These are phyloP conservation scores for Ichneumoninae sp. DNA, from an alignment of 2,888 invertebrate species.

Conservation along the genomic window DNA sequence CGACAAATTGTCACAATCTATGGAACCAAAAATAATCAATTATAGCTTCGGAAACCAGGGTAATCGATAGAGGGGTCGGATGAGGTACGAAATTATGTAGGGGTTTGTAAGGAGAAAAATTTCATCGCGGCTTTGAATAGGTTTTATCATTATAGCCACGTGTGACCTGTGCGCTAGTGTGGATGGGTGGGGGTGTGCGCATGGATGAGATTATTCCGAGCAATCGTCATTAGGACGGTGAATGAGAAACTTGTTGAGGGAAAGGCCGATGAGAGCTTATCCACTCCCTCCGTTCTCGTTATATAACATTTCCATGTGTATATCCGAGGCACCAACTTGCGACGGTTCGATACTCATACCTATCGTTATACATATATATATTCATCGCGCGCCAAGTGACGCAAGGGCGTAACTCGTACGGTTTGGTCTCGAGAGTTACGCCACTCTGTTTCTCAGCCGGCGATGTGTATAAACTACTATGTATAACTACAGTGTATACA, in stretches of 20 bases:
- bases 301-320: constrained; percentile 25
- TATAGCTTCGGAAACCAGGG: background rate
- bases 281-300: background rate
- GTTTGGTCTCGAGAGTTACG: background rate
- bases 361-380: constrained; percentile 9
- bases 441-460: background rate
- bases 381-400: background rate
- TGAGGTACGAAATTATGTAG: background rate
- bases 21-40: background rate
- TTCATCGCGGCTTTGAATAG: background rate
- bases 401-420: background rate
- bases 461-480: background rate
- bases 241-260: constrained; percentile 53
- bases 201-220: constrained; percentile 27
- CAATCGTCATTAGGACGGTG: constrained; percentile 44
- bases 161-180: background rate
- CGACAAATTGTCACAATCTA: no score
- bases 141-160: background rate
- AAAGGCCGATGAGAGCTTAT: constrained; percentile 44
- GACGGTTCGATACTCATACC: constrained; percentile 48
- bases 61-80: background rate
- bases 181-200: background rate
- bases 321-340: constrained; percentile 27
- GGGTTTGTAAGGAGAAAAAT: background rate
- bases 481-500: constrained; percentile 1